Percentiles rank a stretch among this genome's conserved stretches.
Evolutionary conservation across 2,113 vertebrate genomes (phyloP).

Genomic region (Nicator chloris): DNA sequence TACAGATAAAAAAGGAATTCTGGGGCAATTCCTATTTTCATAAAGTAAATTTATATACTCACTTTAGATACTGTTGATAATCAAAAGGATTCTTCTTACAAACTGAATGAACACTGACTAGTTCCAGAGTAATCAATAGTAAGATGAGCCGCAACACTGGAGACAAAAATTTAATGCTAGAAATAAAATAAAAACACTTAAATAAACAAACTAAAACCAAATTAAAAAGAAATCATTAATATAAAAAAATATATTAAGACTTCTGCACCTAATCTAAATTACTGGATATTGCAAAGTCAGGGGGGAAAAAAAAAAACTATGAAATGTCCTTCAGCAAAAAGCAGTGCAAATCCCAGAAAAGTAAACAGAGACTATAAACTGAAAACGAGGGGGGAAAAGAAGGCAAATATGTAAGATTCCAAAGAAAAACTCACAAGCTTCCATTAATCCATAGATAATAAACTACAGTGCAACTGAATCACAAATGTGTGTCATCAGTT

Average conservation of each 20-base stretch:
- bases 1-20: not conserved
- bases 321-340: not conserved
- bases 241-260: not conserved
- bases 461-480: not conserved
- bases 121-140: slow-evolving; percentile 62
- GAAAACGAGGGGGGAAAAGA: not conserved
- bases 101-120: slow-evolving; percentile 46
- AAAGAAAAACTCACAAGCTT: not conserved
- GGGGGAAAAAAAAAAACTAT: rapidly evolving
- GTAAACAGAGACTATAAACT: not conserved
- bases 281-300: rapidly evolving
- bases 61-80: slow-evolving; percentile 74
- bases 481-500: not conserved
- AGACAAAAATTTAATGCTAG: slow-evolving; percentile 67
- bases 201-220: not conserved
- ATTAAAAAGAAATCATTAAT: not conserved
- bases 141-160: slow-evolving; percentile 56
- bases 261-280: not conserved
- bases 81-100: slow-evolving; percentile 32
- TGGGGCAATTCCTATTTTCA: not conserved
- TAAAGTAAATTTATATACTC: slow-evolving; percentile 10
- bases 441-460: not conserved
- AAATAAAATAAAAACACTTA: not conserved
- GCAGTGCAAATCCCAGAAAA: not conserved
- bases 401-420: not conserved